Conservation (phyloP, 2,113 vertebrate genomes). For the Ciconia stormi region DNA sequence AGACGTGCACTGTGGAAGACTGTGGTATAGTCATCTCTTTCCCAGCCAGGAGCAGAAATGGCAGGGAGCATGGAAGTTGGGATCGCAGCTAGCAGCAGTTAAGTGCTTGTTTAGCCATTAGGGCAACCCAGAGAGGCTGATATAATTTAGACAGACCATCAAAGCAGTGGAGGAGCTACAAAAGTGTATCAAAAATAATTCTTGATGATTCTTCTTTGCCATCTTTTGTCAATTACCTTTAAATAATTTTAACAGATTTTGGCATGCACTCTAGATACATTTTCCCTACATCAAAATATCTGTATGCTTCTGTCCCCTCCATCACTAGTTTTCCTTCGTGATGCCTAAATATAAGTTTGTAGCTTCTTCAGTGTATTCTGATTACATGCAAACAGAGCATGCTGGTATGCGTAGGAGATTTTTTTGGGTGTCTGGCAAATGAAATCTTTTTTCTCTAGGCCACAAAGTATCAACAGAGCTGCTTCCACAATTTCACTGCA, state of each 20-base stretch:
- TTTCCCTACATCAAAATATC: background rate
- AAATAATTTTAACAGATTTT: background rate
- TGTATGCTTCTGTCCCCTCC: background rate
- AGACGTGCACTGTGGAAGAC: background rate
- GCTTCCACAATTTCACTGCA: background rate
- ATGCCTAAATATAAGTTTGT: background rate
- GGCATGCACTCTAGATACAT: background rate
- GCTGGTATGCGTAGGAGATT: background rate
- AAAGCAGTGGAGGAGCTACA: background rate
- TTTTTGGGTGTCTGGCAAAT: background rate
- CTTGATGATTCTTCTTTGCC: background rate
- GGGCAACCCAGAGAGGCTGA: background rate
- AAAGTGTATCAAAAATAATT: background rate
- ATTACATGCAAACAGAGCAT: background rate
- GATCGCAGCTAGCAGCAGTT: background rate
- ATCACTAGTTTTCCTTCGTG: background rate
- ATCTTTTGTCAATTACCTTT: background rate
- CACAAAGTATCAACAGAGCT: background rate
- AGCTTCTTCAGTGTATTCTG: background rate
- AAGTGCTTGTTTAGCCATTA: background rate
- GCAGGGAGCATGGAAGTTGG: background rate
- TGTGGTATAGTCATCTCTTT: background rate
- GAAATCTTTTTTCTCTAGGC: background rate
- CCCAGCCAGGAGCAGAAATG: background rate
- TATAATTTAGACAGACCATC: background rate